Base-by-base conservation (phyloP, 1,140 invertebrate species). In the Scylla paramamosain region DNA sequence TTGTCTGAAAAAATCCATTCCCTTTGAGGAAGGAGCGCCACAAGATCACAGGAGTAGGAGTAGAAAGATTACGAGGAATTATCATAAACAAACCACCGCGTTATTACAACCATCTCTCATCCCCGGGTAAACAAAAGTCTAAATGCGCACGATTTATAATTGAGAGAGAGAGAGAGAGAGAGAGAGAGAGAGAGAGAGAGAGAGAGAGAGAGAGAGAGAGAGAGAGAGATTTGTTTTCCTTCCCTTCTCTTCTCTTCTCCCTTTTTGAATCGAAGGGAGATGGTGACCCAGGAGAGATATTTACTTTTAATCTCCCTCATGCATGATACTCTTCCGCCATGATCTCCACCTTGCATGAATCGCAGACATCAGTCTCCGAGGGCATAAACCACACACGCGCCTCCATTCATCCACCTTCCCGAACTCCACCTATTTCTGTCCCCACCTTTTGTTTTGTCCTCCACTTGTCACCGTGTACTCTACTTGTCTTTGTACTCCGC, bases 31-130 rank as follows among this genome's bases (percentile, higher is more conserved):
- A 20, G 6, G n/a, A 12, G 67, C 8, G 67, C 67, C 67, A 77
- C 20, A 77, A 77, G 67, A 77, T 77, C n/a, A 77, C 20, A 77
- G 67, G 67, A n/a, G 67, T 7, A 20, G 20, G n/a, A 77, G n/a
- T 77, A 77, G 67, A 77, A 77, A 77, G 67, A 77, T 77, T 77
- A 77, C n/a, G 67, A n/a, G 67, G n/a, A 77, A 77, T 77, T 25
- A n/a, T 77, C 67, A n/a, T 77, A 77, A 77, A 77, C n/a, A 77
- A 77, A 77, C 67, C n/a, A n/a, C 12, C n/a, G 67, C 67, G 20
- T 77, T 77, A 77, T 77, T 25, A 77, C n/a, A 12, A 8, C 16
- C 52, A 59, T 59, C 52, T 12, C 52, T 59, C 52, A 59, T 59
- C 39, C 31, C 84, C 14, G 8, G 84, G 25, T 46, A 87, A 87